Percentiles rank a stretch among this genome's conserved stretches.
Conservation (phyloP, 1,140 invertebrate species). For the Metopolophium dirhodum region DNA sequence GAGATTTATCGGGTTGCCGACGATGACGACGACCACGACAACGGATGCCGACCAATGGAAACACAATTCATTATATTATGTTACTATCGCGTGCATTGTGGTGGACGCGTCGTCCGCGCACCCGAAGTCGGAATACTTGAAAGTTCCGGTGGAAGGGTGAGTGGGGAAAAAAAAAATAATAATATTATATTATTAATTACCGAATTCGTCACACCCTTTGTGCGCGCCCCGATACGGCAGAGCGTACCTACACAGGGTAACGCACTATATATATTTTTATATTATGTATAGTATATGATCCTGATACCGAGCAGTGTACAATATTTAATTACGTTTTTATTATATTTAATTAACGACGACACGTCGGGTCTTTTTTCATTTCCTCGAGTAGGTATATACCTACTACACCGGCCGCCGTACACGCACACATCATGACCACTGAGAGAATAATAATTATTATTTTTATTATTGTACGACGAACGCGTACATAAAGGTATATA, state of each 20-base stretch:
- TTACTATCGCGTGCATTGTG: constrained; percentile 12
- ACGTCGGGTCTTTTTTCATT: constrained; percentile 19
- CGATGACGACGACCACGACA: constrained; percentile 22
- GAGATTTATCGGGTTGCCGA: constrained; percentile 25
- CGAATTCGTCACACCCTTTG: constrained; percentile 56
- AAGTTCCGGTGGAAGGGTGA: constrained; percentile 32
- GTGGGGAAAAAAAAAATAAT: background rate
- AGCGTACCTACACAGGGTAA: background rate
- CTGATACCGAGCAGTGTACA: background rate
- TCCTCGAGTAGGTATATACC: background rate
- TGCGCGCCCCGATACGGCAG: constrained; percentile 21
- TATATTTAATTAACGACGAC: constrained; percentile 41
- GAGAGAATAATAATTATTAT: constrained; percentile 1
- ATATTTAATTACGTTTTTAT: constrained; percentile 37
- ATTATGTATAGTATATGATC: background rate
- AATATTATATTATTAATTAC: constrained; percentile 44
- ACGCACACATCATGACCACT: background rate
- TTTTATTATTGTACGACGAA: background rate
- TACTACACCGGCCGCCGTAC: too few species aligned
- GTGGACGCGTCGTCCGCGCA: background rate
- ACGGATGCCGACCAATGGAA: background rate
- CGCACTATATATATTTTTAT: background rate
- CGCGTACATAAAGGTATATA: background rate
- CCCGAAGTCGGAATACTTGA: constrained; percentile 25
- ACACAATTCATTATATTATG: background rate